Base-by-base conservation (phyloP, 1,140 invertebrate species). In the Procambarus clarkii region DNA sequence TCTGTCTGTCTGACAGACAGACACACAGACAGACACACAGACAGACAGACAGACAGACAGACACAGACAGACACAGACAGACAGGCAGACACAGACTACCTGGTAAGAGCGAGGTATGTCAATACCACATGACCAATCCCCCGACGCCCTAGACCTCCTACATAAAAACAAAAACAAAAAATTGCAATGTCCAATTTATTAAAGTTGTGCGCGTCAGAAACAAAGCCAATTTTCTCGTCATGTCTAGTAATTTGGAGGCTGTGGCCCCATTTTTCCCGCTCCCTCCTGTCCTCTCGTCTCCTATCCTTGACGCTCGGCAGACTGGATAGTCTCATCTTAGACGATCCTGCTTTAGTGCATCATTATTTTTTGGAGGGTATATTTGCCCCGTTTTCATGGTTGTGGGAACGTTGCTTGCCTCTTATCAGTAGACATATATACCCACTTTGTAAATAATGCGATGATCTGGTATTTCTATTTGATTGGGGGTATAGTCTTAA, bases 171-270 rank as follows among this genome's bases (percentile, higher is more conserved):
- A 69, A 84, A 46, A 64, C 15, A 50, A 79, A 48, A 79, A 13
- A 79, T 3, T 48, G 48, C 45, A 18, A 48, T 48, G 13, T 54
- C 48, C 48, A 79, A 74, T 74, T 74, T 74, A 74, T 74, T n/a
- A 74, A 74, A 74, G 69, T 34, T 34, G 9, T 58, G 50, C 79
- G 58, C 79, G 54, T n/a, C 46, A 54, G 48, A 50, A 54, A 81
- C 48, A 54, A 21, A 54, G 48, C 54, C 54, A 54, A 50, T 81
- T 74, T 74, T 74, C 69, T 74, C 69, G 24, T 74, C 69, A 74
- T 7, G 24, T 74, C 15, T 21, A 34, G 15, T 74, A 74, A 24
- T 74, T 74, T 7, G 69, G 15, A 21, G 24, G n/a, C 69, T 74
- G 24, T 74, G 7, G 2, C 2, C 24, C 21, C 69, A 34, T n/a